phyloP scores from a whole-genome alignment of 2,888 invertebrate genomes.

The Lithodes maja region DNA sequence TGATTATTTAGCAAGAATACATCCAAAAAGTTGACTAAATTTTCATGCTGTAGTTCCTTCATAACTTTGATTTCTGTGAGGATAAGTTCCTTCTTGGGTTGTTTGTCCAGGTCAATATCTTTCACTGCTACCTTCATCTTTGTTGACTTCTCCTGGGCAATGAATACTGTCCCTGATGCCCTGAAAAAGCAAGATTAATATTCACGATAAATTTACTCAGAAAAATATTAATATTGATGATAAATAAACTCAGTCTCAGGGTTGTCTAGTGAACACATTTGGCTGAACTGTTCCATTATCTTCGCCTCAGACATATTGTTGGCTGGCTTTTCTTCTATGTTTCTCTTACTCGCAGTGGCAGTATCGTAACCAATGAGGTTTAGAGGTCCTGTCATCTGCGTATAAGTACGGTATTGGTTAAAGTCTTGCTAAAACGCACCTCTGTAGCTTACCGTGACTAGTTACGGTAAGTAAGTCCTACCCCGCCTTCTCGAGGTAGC shows the following conservation, averaged over 20 bases:
- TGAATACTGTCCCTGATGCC: constrained; percentile 94
- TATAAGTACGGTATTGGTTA: too few species aligned
- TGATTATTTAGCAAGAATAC: constrained; percentile 93
- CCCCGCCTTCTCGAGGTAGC: too few species aligned
- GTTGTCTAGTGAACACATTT: background rate
- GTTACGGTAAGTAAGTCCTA: too few species aligned
- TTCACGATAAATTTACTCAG: background rate
- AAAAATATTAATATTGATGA: background rate
- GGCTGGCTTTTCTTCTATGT: too few species aligned
- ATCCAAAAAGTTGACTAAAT: constrained; percentile 95
- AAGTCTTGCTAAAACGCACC: too few species aligned
- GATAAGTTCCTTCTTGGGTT: constrained; percentile 96
- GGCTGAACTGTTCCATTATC: background rate
- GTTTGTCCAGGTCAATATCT: constrained; percentile 95
- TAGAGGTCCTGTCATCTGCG: too few species aligned
- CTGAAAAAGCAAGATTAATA: constrained; percentile 72
- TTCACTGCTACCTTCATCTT: constrained; percentile 93
- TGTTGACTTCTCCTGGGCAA: constrained; percentile 84
- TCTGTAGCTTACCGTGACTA: too few species aligned
- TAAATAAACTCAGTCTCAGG: background rate
- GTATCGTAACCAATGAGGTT: too few species aligned
- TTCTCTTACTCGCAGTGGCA: too few species aligned
- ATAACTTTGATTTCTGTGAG: constrained; percentile 95
- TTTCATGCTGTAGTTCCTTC: constrained; percentile 93
- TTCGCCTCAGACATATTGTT: background rate